Base-by-base conservation (phyloP, 2,888 invertebrate species). In the Andrena hattorfiana region DNA sequence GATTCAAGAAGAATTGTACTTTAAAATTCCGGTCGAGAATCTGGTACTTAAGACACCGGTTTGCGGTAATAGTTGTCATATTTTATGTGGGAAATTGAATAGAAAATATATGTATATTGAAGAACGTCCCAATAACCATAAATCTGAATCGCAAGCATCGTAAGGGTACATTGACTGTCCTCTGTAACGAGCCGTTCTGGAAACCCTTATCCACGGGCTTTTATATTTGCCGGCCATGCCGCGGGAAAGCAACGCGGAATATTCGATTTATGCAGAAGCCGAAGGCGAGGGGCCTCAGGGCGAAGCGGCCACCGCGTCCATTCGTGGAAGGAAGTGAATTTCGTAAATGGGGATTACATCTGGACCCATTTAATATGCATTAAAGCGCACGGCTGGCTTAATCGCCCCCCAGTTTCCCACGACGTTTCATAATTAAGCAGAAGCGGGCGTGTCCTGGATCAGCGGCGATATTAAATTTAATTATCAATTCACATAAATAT, bases 311-410 rank as follows among this genome's bases (percentile, higher is more conserved):
- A 8, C 7, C 10, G 71, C 66, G 75, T 75, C 75, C 74, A 49
- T 69, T 69, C 35, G 20, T 32, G 48, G 60, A 32, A 54, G 68
- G 72, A 67, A 77, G 83, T 56, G 81, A 86, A 77, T 86, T 88
- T 87, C 78, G 84, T 83, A 88, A 88, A 88, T 88, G 49, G 62
- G 83, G 73, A 81, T 88, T 85, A 83, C 83, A 68, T 68, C 76
- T 72, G 69, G 73, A 72, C 54, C 64, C 86, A 85, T 88, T 87
- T 85, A 87, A 83, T 88, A 87, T 87, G 85, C 88, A 88, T 86
- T 86, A 86, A 86, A 83, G 81, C 79, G 83, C 70, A 49, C 74
- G 81, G 67, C 69, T 80, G 75, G 83, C 75, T 80, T 85, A 88
- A 85, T 85, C 83, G 77, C 80, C 62, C 62, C 67, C 60, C 75